Evolutionary conservation across 2,888 invertebrate species (phyloP).

Genomic region (Cataglyphis rosenhaueri): DNA sequence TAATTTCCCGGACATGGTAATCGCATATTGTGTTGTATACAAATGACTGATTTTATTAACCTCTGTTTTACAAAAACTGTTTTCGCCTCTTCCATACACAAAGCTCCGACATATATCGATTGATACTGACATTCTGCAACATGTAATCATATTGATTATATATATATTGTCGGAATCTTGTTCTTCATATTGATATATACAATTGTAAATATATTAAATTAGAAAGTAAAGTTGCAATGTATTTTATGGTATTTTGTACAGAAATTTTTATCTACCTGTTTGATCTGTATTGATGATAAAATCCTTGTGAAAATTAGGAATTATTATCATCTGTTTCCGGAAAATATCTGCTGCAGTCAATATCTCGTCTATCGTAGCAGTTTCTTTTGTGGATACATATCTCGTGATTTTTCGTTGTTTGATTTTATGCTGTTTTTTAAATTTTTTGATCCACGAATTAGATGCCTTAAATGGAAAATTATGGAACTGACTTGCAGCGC

Average conservation of each 20-base stretch:
- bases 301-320: slow-evolving; percentile 1
- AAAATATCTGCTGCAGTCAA: slow-evolving; percentile 4
- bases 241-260: not conserved
- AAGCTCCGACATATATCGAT: too few relatives aligned
- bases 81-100: too few relatives aligned
- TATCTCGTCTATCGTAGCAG: not conserved
- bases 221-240: not conserved
- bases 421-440: not conserved
- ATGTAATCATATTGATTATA: too few relatives aligned
- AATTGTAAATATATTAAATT: not conserved
- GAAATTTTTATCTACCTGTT: slow-evolving; percentile 26
- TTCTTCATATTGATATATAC: too few relatives aligned
- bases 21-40: too few relatives aligned
- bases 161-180: too few relatives aligned
- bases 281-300: slow-evolving; percentile 50
- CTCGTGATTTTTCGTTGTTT: slow-evolving; percentile 6
- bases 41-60: too few relatives aligned
- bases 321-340: not conserved
- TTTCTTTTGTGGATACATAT: not conserved
- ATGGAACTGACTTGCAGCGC: not conserved
- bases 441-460: not conserved
- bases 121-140: too few relatives aligned
- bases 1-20: too few relatives aligned
- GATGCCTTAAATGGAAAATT: not conserved
- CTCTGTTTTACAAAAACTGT: too few relatives aligned